Evolutionary conservation across 2,888 invertebrate genomes (phyloP), one percentile per base, ranked within the genome.

Genomic region (Limnephilus lunatus): DNA sequence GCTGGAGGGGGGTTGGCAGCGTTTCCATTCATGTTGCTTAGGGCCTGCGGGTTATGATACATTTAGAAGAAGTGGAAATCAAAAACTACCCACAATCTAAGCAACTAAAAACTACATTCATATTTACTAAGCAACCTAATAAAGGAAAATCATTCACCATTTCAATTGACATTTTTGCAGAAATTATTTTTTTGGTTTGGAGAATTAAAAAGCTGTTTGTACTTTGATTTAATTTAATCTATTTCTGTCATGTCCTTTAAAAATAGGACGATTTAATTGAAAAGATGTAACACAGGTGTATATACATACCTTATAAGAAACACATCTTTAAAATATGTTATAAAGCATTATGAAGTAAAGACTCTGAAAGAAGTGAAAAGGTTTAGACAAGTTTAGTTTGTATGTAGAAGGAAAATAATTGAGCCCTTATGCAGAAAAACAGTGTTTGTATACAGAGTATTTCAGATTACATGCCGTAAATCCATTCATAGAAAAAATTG

Each of bases 11-110:
- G 96, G 81, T 95, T 96, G 19, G 97, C 96, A 81, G 97, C 97
- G 94, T 96, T 97, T 93, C 95, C 96, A 30, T 98, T 97, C 97
- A 99, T 97, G 94, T 98, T 98, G 94, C 97, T 97, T 94, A 98
- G 95, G 44, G 98, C 98, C 98, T 98, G 91, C 39, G 68, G 68
- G 7, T 25, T 68, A 68, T 68, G 25, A 7, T n/a, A 9, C 7
- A n/a, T 68, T 68, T 68, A 68, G 25, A 68, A 68, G 19, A n/a
- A 68, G n/a, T 25, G 9, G 25, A n/a, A 68, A 68, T 7, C 19
- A 68, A 68, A n/a, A 68, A n/a, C 68, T 68, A 68, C 68, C 25
- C 9, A 68, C 68, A 68, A 68, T 68, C 68, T 68, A 68, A 68
- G 68, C 68, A 68, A 2, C 7, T 68, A 68, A 68, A n/a, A 68